Base-by-base conservation (phyloP, 2,113 vertebrate genomes). In the Cettia cetti region DNA sequence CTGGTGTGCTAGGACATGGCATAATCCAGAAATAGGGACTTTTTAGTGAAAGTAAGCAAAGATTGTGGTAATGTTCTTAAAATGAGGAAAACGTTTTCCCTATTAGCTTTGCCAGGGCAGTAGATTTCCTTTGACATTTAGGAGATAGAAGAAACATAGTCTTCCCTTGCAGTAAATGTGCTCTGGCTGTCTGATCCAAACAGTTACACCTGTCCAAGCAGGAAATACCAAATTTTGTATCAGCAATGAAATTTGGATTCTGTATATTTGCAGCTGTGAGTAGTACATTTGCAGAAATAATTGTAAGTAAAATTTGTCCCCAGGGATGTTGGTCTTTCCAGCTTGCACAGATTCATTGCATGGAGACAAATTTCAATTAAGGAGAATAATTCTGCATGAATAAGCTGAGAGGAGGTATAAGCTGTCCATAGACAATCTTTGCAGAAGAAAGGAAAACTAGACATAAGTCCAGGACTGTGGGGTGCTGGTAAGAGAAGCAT, bases 201-300 rank as follows among this genome's bases (percentile, higher is more conserved):
- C 33, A 59, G 35, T 72, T 83, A 63, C 68, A 68, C 72, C 85
- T 86, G 61, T 66, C 39, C 68, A 71, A 94, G 72, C 42, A 93
- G 56, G 30, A 93, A 93, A 84, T 49, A 39, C 33, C 77, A 86
- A 71, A 37, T 68, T 94, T 65, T 69, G 2, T 89, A 86, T 84
- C 92, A 94, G 49, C 53, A 81, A 82, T 64, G 57, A 89, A 82
- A 81, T 91, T 69, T 71, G 49, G 22, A 82, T 84, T 94, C 83
- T 79, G 20, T 2, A 1, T 64, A 27, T 91, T 81, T 92, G 71
- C 80, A 84, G 24, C 39, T 2, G 1, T 49, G 14, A 90, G 42
- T 45, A 77, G 65, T 60, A 70, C 53, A 57, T 81, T 91, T 90
- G 60, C 79, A 93, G 64, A 85, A 91, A 74, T 77, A 90, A 91